A percentile compares a stretch with the other conserved stretches of the same genome.
Conservation (phyloP, 2,797 vertebrate species). For the Sebastes diploproa region DNA sequence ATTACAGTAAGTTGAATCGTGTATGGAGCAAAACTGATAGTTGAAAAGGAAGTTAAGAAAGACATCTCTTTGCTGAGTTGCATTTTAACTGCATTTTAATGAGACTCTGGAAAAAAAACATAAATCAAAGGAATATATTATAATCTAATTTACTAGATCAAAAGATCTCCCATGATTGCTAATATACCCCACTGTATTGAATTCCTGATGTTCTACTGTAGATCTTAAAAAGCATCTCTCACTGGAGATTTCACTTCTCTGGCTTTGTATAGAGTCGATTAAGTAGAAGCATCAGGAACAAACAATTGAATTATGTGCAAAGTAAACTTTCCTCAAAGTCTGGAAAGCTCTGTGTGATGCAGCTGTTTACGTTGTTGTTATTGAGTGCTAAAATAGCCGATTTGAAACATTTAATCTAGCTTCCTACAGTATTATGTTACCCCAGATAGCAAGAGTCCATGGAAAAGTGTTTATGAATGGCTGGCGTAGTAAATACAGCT, state of each 20-base stretch:
- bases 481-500: conserved; percentile 57
- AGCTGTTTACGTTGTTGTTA: conserved; percentile 19
- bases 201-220: conserved; percentile 70
- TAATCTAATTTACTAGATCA: conserved; percentile 84
- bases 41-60: conserved; percentile 71
- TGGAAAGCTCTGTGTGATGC: conserved; percentile 25
- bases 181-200: conserved; percentile 77
- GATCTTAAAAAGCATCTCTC: conserved; percentile 72
- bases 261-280: conserved; percentile 56
- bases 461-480: conserved; percentile 42
- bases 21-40: conserved; percentile 32
- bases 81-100: conserved; percentile 78
- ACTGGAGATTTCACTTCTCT: conserved; percentile 61
- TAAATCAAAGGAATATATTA: conserved; percentile 85
- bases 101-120: conserved; percentile 65
- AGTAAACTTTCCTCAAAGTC: conserved; percentile 71
- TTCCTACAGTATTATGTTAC: conserved; percentile 7
- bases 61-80: conserved; percentile 79
- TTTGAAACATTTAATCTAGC: conserved; percentile 32
- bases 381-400: conserved; percentile 10
- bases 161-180: conserved; percentile 79
- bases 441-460: conserved; percentile 1
- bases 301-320: conserved; percentile 59
- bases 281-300: conserved; percentile 41
- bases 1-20: conserved; percentile 19